A percentile compares a stretch with the other conserved stretches of the same genome.
These are phyloP conservation scores for Drosophila sturtevanti DNA, from an alignment of 1,140 invertebrate species.

Conservation along the genomic window DNA sequence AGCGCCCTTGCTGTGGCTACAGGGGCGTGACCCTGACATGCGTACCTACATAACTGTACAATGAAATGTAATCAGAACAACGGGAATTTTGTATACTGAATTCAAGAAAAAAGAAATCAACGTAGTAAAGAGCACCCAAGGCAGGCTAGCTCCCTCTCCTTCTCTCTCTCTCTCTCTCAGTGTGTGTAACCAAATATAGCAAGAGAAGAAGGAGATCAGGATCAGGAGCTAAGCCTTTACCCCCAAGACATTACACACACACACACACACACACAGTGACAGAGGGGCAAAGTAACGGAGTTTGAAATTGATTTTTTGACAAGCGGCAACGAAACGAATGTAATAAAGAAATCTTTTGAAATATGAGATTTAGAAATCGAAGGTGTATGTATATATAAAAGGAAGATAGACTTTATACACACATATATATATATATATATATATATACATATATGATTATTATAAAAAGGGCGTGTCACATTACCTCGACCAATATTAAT, in stretches of 20 bases:
- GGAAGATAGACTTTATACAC: too few species aligned
- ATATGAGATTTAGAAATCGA: slow-evolving; percentile 56
- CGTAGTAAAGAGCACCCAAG: slow-evolving; percentile 10
- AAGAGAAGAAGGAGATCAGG: slow-evolving; percentile 10
- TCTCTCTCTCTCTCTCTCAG: background rate
- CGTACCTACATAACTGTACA: slow-evolving; percentile 37
- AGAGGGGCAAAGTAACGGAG: slow-evolving; percentile 36
- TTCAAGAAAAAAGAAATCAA: slow-evolving; percentile 22
- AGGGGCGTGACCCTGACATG: slow-evolving; percentile 37
- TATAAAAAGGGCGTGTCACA: slow-evolving; percentile 56
- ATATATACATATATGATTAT: background rate
- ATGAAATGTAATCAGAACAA: slow-evolving; percentile 23
- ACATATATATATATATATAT: background rate
- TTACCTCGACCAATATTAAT: slow-evolving; percentile 68
- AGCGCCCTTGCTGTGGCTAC: background rate
- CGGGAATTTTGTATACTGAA: slow-evolving; percentile 4
- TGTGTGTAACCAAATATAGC: slow-evolving; percentile 51
- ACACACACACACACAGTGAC: slow-evolving; percentile 6
- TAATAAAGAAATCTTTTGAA: slow-evolving; percentile 38
- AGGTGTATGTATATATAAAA: slow-evolving; percentile 51
- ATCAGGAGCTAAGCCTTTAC: slow-evolving; percentile 47
- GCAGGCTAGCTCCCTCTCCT: background rate
- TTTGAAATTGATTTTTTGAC: slow-evolving; percentile 58
- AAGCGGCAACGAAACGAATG: slow-evolving; percentile 41
- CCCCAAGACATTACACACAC: background rate